A percentile compares a stretch with the other conserved stretches of the same genome.
These are phyloP conservation scores for Drosophila subquinaria DNA, from an alignment of 2,888 invertebrate species.

Conservation along the genomic window DNA sequence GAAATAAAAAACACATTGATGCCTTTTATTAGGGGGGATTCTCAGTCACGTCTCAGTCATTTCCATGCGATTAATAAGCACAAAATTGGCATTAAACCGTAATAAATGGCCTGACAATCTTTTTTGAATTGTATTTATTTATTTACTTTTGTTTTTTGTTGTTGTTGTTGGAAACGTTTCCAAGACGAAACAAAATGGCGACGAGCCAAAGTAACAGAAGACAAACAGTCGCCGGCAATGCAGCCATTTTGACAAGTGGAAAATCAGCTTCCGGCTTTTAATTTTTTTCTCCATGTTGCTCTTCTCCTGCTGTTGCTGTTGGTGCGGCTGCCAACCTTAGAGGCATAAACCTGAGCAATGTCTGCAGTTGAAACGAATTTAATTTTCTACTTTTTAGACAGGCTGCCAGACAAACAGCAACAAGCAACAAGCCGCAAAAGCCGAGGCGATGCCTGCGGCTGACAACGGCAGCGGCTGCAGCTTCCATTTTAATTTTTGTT, in stretches of 20 bases:
- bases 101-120: conserved; percentile 65
- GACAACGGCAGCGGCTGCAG: conserved; percentile 44
- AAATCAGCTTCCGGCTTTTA: conserved; percentile 65
- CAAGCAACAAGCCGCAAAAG: conserved; percentile 70
- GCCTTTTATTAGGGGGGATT: neutral
- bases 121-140: conserved; percentile 17
- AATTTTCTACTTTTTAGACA: conserved; percentile 76
- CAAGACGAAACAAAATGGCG: conserved; percentile 45
- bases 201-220: conserved; percentile 41
- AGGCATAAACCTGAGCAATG: conserved; percentile 57
- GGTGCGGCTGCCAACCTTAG: conserved; percentile 19
- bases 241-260: conserved; percentile 57
- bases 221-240: conserved; percentile 44
- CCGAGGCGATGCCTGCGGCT: conserved; percentile 55
- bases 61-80: conserved; percentile 63
- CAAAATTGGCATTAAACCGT: conserved; percentile 67
- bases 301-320: neutral
- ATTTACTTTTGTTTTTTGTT: conserved; percentile 15
- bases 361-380: conserved; percentile 78
- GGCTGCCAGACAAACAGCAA: conserved; percentile 66
- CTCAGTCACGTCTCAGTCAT: conserved; percentile 50
- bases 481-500: conserved; percentile 49
- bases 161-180: conserved; percentile 24
- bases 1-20: conserved; percentile 11
- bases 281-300: conserved; percentile 28